Base-by-base conservation (phyloP, 2,113 vertebrate species). In the Notarius quadriscutis region DNA sequence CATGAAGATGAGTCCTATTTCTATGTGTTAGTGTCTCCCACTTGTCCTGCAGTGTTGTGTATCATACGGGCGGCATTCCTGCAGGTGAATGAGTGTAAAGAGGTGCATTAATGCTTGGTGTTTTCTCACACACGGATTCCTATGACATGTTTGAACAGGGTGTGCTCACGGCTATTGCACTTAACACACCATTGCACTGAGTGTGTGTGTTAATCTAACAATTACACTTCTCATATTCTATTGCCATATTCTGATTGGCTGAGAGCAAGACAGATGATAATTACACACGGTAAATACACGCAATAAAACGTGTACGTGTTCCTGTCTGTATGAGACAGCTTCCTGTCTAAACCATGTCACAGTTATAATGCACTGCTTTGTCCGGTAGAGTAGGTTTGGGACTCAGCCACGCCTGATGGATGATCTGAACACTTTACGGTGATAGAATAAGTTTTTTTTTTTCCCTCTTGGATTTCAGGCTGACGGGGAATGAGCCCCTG, bases 401-500 rank as follows among this genome's bases (percentile, higher is more conserved):
- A 69, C 57, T 1, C 18, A 48, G 48, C 17, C 18, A 57, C 79
- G 25, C 41, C 81, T 67, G 14, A 50, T 53, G 22, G 62, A 65
- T 65, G 7, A 50, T 83, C 51, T 18, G 14, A 67, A 15, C 17
- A 20, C 77, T 27, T 78, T 53, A n/a, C 12, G 27, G 6, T 8
- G 55, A 78, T 17, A 17, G 25, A 15, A 15, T 17, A 27, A 15
- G 5, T 30, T 80, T 11, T 5, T 30, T 77, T 41, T 80, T 50
- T 41, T 30, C 30, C 0, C 2, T 88, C 48, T 91, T 75, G 1
- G 4, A n/a, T 22, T 82, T 65, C 62, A 99, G 98, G 94, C 95
- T 99, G 95, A 99, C 98, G 12, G 97, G 97, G 92, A 99, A 97
- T 84, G 97, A 99, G 90, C 98, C 98, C 84, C 93, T 99, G 95